Evolutionary conservation across 2,797 vertebrate species (phyloP).

Genomic region (Geotrypetes seraphini): DNA sequence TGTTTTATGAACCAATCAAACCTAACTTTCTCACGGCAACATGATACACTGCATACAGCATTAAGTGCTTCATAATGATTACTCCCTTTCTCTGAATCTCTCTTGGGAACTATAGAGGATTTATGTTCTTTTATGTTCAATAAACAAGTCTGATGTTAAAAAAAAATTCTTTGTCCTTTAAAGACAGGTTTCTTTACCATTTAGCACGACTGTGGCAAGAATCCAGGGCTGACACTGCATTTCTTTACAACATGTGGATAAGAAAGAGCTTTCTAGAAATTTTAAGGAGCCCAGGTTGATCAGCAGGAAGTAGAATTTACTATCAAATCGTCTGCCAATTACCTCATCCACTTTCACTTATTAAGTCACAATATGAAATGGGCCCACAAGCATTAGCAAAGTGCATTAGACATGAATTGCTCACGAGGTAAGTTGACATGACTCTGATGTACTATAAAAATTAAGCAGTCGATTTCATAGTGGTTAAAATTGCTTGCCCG

Average conservation of each 20-base stretch:
- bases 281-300: conserved; percentile 7
- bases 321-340: conserved; percentile 10
- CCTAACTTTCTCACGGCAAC: conserved; percentile 37
- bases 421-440: conserved; percentile 4
- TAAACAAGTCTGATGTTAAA: conserved; percentile 36
- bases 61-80: conserved; percentile 36
- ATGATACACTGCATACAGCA: conserved; percentile 15
- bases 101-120: conserved; percentile 23
- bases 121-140: conserved; percentile 43
- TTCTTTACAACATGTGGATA: not conserved
- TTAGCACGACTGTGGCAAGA: conserved; percentile 1
- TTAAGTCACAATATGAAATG: not conserved
- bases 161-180: conserved; percentile 26
- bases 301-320: conserved; percentile 10
- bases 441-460: too few species aligned
- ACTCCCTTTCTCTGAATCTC: conserved; percentile 23
- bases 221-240: conserved; percentile 9
- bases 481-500: too few species aligned
- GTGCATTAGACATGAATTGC: conserved; percentile 5
- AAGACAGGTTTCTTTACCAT: conserved; percentile 11
- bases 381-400: conserved; percentile 4
- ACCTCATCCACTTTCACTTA: conserved; percentile 13
- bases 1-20: conserved; percentile 34
- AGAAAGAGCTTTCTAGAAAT: not conserved
- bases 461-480: too few species aligned